These are phyloP conservation scores for Rynchops niger DNA, from an alignment of 2,113 vertebrate genomes.

Conservation along the genomic window DNA sequence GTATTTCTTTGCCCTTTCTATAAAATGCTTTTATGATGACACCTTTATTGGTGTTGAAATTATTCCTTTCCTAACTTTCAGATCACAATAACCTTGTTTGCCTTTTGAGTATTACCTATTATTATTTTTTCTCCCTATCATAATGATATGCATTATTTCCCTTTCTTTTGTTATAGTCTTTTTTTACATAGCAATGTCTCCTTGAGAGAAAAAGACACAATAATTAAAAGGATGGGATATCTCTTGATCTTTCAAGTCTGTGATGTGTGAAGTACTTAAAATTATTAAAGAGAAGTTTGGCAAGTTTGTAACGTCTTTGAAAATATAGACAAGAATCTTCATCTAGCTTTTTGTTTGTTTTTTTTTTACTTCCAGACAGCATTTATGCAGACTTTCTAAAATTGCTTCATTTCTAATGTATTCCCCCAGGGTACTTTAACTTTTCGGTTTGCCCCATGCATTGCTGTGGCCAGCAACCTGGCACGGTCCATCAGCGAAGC, in stretches of 20 bases:
- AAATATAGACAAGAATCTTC: background rate
- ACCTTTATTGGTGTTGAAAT: background rate
- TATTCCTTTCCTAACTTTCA: conserved; percentile 1
- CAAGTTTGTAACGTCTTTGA: background rate
- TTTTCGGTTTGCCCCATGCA: background rate
- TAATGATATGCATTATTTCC: background rate
- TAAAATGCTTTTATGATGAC: background rate
- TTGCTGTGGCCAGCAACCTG: background rate
- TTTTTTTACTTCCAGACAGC: background rate
- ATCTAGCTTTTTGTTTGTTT: background rate
- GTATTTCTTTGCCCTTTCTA: background rate
- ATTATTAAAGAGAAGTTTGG: background rate
- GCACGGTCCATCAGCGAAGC: accelerated
- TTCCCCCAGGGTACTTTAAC: background rate
- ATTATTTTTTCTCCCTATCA: background rate
- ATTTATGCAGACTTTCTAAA: background rate
- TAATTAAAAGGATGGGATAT: background rate
- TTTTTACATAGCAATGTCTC: background rate
- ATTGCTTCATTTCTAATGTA: background rate
- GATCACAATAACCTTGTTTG: conserved; percentile 5
- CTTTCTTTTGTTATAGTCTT: background rate
- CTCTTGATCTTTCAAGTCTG: background rate
- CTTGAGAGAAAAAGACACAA: background rate
- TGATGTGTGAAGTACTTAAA: background rate
- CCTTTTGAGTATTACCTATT: background rate